Base-by-base conservation (phyloP, 2,797 vertebrate genomes). In the Hirundo rustica region DNA sequence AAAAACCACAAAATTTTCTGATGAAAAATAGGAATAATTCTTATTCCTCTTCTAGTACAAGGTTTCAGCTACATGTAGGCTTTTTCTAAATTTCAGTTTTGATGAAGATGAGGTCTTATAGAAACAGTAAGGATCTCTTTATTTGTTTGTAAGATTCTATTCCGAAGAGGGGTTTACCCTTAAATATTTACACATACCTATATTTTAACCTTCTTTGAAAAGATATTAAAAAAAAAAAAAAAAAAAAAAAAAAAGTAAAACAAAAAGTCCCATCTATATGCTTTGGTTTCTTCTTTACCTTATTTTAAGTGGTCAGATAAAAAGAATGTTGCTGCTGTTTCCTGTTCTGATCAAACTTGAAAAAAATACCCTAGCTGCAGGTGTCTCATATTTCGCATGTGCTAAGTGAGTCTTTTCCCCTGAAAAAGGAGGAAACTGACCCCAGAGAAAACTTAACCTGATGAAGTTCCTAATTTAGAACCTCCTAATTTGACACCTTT, bases 221-320 rank as follows among this genome's bases (percentile, higher is more conserved):
- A 6, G 42, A n/a, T 48, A 68, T 38, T 8, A 13, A 44, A 22
- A 57, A 84, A 25, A 40, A 83, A 86, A 50, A 36, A 0, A n/a
- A n/a, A 13, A 44, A 22, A 57, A 84, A 25, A 40, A 0, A 2
- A 4, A n/a, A 34, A 61, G 3, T 25, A 47, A 77, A 85, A 36
- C 5, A 50, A 89, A 76, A 67, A 11, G 0, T 2, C 3, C 12
- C 22, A 10, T 38, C 9, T 27, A 1, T 40, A 11, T 42, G 3
- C 1, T 47, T 83, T 34, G 1, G 0, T 34, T 70, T 66, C 44
- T 34, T 76, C 8, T 65, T 29, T 12, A 38, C 8, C 13, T 64
- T 53, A 45, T 40, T 92, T 67, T 32, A 65, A 6, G 3, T 36
- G 3, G 3, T 26, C 16, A 45, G 16, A 48, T 47, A 42, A 74